Evolutionary conservation across 2,888 invertebrate species (phyloP), one percentile per base, ranked within the genome.

Genomic region (Cephonodes hylas): DNA sequence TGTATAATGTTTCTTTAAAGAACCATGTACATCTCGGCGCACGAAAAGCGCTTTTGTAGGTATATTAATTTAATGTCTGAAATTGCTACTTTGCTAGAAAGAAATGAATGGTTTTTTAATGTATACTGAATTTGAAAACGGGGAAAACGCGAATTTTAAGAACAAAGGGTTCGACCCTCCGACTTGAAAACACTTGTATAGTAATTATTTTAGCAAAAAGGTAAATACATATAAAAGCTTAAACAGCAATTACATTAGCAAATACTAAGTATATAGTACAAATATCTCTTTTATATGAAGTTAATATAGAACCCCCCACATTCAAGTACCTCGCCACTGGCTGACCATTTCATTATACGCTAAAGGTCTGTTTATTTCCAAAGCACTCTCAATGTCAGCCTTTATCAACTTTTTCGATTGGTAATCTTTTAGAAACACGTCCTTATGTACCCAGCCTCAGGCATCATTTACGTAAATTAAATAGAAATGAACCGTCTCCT

Each of bases 401-500:
- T 53, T 53, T 53, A 53, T 53, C 53, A 53, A 53, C 18, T 53
- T 53, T 42, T 59, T 59, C 46, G 23, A 59, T 59, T 63, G 58
- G 53, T 46, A 60, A 57, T 59, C 45, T 63, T 70, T 64, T 66
- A 67, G 62, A 68, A 68, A 68, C 65, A 69, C 62, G 46, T 59
- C 64, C 64, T 73, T 67, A 76, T 71, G 71, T 70, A 73, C 71
- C 67, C 70, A 68, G 61, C 67, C 67, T 69, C 69, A 73, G 75
- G 74, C 74, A 77, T 79, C 75, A 79, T 83, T 81, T 79, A 79
- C 78, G 77, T 77, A 80, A 83, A 81, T 84, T 80, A 83, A 81
- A 83, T 78, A 77, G 74, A 79, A 80, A 75, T 78, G 77, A 80
- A 77, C 75, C 75, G 69, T 77, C 70, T 75, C 75, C 71, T 67